Base-by-base conservation (phyloP, 2,888 invertebrate genomes). In the Agrilus mali region DNA sequence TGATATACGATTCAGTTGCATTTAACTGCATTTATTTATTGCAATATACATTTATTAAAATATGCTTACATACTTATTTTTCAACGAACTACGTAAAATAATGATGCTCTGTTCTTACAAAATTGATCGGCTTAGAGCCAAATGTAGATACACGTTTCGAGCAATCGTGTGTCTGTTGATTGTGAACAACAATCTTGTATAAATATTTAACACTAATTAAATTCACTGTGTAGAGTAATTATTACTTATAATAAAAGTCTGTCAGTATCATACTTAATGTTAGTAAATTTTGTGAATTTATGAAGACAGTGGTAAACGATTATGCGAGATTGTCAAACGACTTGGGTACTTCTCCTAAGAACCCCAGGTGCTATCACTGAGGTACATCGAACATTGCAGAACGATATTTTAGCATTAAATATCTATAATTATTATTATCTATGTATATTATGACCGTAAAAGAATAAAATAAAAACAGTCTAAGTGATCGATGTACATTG, bases 161-260 rank as follows among this genome's bases (percentile, higher is more conserved):
- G 65, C 66, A 60, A 64, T 65, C 65, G 64, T 65, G 64, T 65
- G 63, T 65, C 63, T 66, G 61, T 63, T 60, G 59, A 56, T 59
- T 59, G 56, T 57, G 60, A 60, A 57, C 59, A 53, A 27, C 27
- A 27, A 27, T 27, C 27, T 36, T 43, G 38, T 27, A 34, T 38
- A 38, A 37, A 47, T 45, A 36, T 35, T 40, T 41, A 43, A 46
- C 47, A 49, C 10, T 27, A 27, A 22, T 27, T 20, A 20, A 20
- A 20, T 20, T 4, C 5, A 3, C 5, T 6, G 4, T 20, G 5
- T 17, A 17, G 5, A 5, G 5, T 17, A 17, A 17, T 17, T 17
- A 5, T 27, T n/a, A 20, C 20, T 20, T n/a, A 5, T 27, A 27
- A 27, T 10, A 10, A 27, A 27, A 27, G 27, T 27, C 27, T 10